Percentiles rank a stretch among this genome's conserved stretches.
Evolutionary conservation across 2,113 vertebrate genomes (phyloP).

Genomic region (Bungarus multicinctus): DNA sequence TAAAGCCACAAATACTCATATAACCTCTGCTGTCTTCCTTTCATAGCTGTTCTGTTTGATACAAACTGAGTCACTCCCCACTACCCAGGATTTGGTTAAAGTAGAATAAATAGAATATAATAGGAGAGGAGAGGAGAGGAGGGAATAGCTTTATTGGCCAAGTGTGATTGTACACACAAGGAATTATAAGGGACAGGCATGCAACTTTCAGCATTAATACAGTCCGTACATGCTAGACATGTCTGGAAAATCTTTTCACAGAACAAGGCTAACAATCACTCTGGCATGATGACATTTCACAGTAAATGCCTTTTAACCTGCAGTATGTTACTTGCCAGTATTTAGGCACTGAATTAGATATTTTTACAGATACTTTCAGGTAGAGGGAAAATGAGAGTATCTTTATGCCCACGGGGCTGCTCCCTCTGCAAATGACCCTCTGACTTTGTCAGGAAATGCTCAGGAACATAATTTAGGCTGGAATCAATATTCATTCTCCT

Average conservation of each 20-base stretch:
- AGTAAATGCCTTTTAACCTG: not conserved
- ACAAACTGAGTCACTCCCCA: not conserved
- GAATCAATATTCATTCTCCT: not conserved
- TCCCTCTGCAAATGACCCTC: not conserved
- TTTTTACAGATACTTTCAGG: not conserved
- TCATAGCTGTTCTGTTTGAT: not conserved
- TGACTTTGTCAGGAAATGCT: not conserved
- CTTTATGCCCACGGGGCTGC: not conserved
- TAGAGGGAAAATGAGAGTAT: not conserved
- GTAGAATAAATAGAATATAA: too few relatives aligned
- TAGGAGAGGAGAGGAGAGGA: too few relatives aligned
- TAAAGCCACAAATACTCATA: not conserved
- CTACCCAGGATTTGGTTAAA: not conserved
- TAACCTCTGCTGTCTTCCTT: not conserved
- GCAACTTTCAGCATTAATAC: not conserved
- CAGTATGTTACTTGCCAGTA: not conserved
- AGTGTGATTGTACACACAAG: too few relatives aligned
- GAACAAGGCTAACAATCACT: too few relatives aligned
- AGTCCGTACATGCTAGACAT: not conserved
- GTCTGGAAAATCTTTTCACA: not conserved
- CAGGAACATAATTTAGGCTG: not conserved
- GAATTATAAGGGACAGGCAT: not conserved
- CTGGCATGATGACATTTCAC: not conserved
- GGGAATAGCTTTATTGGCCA: too few relatives aligned
- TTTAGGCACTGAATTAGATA: not conserved